phyloP scores from a whole-genome alignment of 2,113 vertebrate genomes.

The Holacanthus passer region DNA sequence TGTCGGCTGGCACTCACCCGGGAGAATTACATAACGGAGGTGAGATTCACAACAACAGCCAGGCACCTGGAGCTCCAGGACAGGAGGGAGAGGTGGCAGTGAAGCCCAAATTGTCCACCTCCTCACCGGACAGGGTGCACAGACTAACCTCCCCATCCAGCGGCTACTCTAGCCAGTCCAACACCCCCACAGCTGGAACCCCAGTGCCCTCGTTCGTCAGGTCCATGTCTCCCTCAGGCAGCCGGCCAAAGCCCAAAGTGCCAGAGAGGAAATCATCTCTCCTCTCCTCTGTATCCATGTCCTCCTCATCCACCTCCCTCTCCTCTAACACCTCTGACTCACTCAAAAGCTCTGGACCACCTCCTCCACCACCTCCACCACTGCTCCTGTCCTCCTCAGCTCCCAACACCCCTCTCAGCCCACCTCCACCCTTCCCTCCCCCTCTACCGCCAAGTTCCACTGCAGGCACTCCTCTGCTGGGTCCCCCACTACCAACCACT shows the following conservation, averaged over 20 bases:
- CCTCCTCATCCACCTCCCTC: conserved; percentile 96
- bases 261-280: conserved; percentile 98
- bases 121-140: conserved; percentile 93
- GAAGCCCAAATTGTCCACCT: conserved; percentile 85
- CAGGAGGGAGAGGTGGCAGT: conserved; percentile 65
- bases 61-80: conserved; percentile 71
- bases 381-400: conserved; percentile 56
- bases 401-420: conserved; percentile 68
- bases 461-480: conserved; percentile 38
- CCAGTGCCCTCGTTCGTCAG: conserved; percentile 91
- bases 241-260: conserved; percentile 91
- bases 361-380: conserved; percentile 72
- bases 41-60: conserved; percentile 72
- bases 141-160: conserved; percentile 96
- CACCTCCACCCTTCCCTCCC: conserved; percentile 72
- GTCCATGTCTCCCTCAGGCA: conserved; percentile 87
- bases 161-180: conserved; percentile 98
- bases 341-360: conserved; percentile 76
- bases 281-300: conserved; percentile 91
- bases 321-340: conserved; percentile 95
- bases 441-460: conserved; percentile 55
- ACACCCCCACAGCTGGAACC: conserved; percentile 95
- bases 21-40: conserved; percentile 80
- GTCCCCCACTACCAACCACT: conserved; percentile 58
- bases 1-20: conserved; percentile 53